phyloP scores from a whole-genome alignment of 1,140 invertebrate species.

The Cataglyphis hispanica region DNA sequence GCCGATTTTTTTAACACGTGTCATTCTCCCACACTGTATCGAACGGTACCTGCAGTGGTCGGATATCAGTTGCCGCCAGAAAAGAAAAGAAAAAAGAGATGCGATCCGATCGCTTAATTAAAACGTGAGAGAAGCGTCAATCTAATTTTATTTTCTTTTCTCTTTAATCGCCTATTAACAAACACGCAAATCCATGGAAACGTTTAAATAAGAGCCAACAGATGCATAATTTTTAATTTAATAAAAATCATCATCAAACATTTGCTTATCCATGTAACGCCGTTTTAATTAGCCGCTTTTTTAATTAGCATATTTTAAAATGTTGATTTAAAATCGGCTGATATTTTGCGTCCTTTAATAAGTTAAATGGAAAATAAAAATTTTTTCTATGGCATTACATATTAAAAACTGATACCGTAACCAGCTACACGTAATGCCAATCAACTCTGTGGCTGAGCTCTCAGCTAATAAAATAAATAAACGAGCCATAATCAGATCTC shows the following conservation, averaged over 20 bases:
- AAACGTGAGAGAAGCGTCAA: not conserved
- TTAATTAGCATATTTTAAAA: not conserved
- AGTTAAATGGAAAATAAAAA: not conserved
- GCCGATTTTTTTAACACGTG: not conserved
- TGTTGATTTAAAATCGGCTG: slow-evolving; percentile 10
- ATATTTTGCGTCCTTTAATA: slow-evolving; percentile 1
- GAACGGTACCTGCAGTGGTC: not conserved
- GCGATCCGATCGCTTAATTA: slow-evolving; percentile 12
- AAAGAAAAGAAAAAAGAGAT: slow-evolving; percentile 1
- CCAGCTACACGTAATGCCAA: slow-evolving; percentile 31
- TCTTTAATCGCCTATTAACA: not conserved
- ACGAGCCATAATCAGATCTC: slow-evolving; percentile 41
- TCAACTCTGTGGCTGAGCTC: not conserved
- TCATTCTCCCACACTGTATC: not conserved
- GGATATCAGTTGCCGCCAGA: not conserved
- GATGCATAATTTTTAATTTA: not conserved
- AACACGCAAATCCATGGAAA: not conserved
- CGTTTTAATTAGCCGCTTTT: not conserved
- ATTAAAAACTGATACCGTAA: slow-evolving; percentile 6
- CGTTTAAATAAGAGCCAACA: not conserved
- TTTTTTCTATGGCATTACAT: not conserved
- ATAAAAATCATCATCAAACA: not conserved
- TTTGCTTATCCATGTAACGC: not conserved
- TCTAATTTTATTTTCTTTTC: not conserved
- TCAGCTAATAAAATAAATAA: not conserved